A percentile compares a stretch with the other conserved stretches of the same genome.
phyloP scores from a whole-genome alignment of 2,797 vertebrate species.

The Tachyglossus aculeatus region DNA sequence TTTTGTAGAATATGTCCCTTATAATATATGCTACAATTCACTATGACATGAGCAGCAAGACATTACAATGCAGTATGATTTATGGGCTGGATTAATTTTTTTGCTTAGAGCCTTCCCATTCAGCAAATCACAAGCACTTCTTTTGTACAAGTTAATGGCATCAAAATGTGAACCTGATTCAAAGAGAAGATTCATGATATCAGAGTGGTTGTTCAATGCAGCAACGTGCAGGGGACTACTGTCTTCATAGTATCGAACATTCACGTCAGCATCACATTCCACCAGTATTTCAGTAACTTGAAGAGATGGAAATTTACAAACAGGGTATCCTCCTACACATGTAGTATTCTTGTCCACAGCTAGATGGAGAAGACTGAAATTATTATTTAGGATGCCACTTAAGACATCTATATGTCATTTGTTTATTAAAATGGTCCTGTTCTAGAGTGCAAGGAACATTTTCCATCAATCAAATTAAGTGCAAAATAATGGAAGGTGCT shows the following conservation, averaged over 20 bases:
- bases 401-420: constrained; percentile 96
- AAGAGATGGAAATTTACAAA: constrained; percentile 97
- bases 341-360: constrained; percentile 97
- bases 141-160: constrained; percentile 91
- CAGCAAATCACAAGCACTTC: constrained; percentile 95
- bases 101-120: constrained; percentile 95
- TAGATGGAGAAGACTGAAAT: constrained; percentile 95
- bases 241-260: constrained; percentile 91
- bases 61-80: constrained; percentile 98
- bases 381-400: constrained; percentile 95
- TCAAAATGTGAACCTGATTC: constrained; percentile 96
- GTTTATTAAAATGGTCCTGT: constrained; percentile 97
- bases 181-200: constrained; percentile 98
- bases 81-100: constrained; percentile 97
- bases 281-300: constrained; percentile 93
- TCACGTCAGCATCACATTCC: constrained; percentile 94
- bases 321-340: constrained; percentile 95
- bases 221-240: constrained; percentile 97
- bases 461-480: constrained; percentile 96
- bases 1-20: constrained; percentile 93
- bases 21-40: constrained; percentile 89
- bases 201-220: constrained; percentile 95
- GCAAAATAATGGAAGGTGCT: constrained; percentile 97
- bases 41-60: constrained; percentile 93
- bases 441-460: constrained; percentile 93